These are phyloP conservation scores for Chanos chanos DNA, from an alignment of 2,797 vertebrate genomes.

Conservation along the genomic window DNA sequence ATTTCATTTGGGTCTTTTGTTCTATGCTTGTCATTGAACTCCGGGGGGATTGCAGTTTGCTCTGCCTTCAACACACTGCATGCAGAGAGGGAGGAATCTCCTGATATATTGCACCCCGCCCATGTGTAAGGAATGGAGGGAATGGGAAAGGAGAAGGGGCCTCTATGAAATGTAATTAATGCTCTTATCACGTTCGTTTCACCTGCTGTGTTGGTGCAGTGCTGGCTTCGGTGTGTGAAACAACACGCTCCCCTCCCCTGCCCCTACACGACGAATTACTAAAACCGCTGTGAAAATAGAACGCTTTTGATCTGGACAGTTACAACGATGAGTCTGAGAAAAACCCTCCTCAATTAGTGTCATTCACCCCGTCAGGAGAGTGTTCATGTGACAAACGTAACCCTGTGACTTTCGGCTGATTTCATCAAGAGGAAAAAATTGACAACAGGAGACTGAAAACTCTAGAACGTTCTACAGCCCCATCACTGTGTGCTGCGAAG, in stretches of 20 bases:
- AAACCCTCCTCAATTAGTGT: constrained; percentile 39
- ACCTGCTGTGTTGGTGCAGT: constrained; percentile 31
- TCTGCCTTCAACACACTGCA: constrained; percentile 21
- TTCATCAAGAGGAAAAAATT: constrained; percentile 14
- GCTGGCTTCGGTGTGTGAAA: constrained; percentile 19
- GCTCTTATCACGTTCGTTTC: constrained; percentile 45
- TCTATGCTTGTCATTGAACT: constrained; percentile 51
- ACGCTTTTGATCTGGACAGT: constrained; percentile 4
- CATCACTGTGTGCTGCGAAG: no score
- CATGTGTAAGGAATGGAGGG: constrained; percentile 1
- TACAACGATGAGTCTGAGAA: constrained; percentile 14
- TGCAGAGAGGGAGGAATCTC: constrained; percentile 18
- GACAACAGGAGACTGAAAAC: constrained; percentile 4
- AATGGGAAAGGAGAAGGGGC: constrained; percentile 8
- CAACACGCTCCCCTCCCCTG: no score
- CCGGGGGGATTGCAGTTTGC: constrained; percentile 39
- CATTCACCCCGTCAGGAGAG: constrained; percentile 23
- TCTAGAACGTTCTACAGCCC: background rate
- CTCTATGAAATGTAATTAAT: constrained; percentile 46
- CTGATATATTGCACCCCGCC: constrained; percentile 33
- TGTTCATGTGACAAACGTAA: background rate
- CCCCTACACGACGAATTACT: constrained; percentile 39
- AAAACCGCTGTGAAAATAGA: constrained; percentile 1
- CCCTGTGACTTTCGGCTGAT: constrained; percentile 12
- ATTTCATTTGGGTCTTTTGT: constrained; percentile 55